Percentiles rank a stretch among this genome's conserved stretches.
Conservation (phyloP, 2,888 invertebrate species). For the Drosophila differens region DNA sequence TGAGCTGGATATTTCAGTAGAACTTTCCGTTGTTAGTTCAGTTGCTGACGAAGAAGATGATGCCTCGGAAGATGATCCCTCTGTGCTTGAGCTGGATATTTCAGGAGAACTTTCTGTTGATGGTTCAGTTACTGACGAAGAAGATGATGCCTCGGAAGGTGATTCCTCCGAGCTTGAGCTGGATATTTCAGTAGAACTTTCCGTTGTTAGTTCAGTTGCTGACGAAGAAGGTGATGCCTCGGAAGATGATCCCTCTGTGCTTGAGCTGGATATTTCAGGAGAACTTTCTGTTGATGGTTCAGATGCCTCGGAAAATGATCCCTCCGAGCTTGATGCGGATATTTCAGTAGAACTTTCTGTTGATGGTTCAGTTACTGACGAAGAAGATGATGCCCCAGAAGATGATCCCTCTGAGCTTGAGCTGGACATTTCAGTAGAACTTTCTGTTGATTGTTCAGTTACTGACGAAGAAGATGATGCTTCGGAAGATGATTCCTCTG, state of each 20-base stretch:
- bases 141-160: neutral
- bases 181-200: constrained; percentile 4
- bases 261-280: constrained; percentile 1
- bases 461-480: neutral
- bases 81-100: neutral
- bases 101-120: neutral
- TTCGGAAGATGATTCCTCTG: neutral
- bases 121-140: neutral
- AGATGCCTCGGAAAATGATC: neutral
- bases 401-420: neutral
- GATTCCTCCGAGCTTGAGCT: neutral
- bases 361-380: neutral
- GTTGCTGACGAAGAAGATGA: neutral
- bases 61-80: neutral
- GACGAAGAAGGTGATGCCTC: neutral
- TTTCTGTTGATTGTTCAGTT: neutral
- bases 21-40: neutral
- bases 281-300: neutral
- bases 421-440: neutral
- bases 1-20: too few relatives aligned
- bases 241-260: neutral
- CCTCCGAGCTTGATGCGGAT: neutral
- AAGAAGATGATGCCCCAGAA: neutral
- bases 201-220: neutral
- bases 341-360: constrained; percentile 10